phyloP scores from a whole-genome alignment of 2,797 vertebrate species.

The Enteromius afrohamiltoni region DNA sequence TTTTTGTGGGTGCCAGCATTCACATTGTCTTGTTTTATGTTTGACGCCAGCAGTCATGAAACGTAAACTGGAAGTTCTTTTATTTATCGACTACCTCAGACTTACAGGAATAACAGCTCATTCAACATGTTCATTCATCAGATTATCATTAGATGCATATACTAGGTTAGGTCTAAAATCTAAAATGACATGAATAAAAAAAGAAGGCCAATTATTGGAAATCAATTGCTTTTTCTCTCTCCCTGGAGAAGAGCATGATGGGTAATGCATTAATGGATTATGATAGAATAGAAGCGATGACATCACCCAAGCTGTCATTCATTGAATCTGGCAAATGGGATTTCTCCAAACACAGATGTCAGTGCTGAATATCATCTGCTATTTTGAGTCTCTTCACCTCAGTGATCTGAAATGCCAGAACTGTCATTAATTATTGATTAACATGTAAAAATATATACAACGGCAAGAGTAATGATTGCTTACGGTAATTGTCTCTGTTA shows the following conservation, averaged over 20 bases:
- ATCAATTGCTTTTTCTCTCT: slow-evolving; percentile 48
- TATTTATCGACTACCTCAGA: not conserved
- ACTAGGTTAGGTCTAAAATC: not conserved
- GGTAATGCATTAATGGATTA: slow-evolving; percentile 53
- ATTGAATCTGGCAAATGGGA: not conserved
- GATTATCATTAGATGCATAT: not conserved
- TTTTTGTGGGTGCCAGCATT: not conserved
- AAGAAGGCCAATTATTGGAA: slow-evolving; percentile 45
- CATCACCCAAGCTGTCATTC: not conserved
- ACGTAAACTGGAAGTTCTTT: not conserved
- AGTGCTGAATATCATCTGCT: not conserved
- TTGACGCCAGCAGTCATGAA: slow-evolving; percentile 13
- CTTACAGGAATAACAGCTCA: slow-evolving; percentile 14
- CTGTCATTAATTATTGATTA: slow-evolving; percentile 78
- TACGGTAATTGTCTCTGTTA: slow-evolving; percentile 63
- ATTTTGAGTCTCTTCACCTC: not conserved
- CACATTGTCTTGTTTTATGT: not conserved
- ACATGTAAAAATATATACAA: slow-evolving; percentile 64
- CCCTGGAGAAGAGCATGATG: slow-evolving; percentile 21
- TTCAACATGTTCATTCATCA: not conserved
- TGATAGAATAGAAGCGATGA: slow-evolving; percentile 21
- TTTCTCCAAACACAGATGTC: not conserved
- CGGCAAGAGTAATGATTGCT: slow-evolving; percentile 66
- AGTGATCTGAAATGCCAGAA: slow-evolving; percentile 64
- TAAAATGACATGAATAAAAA: slow-evolving; percentile 18